phyloP scores from a whole-genome alignment of 2,888 invertebrate genomes.

The Chalcosyrphus nemorum region DNA sequence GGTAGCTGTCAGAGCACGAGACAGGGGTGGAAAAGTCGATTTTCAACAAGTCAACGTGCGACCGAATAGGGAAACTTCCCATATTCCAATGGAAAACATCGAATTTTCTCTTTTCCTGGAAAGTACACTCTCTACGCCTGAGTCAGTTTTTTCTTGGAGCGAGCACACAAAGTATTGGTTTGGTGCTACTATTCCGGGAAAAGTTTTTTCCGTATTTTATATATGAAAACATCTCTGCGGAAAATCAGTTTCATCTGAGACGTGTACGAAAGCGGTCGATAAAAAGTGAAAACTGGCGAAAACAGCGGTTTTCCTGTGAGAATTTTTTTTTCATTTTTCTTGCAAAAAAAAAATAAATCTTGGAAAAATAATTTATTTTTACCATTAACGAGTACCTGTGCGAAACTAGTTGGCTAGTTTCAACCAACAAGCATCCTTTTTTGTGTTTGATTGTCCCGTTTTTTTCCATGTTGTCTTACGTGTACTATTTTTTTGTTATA shows the following conservation, averaged over 20 bases:
- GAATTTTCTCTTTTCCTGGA: conserved; percentile 59
- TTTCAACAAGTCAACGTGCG: conserved; percentile 67
- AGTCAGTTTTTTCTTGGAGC: conserved; percentile 14
- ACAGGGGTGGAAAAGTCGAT: conserved; percentile 44
- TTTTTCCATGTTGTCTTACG: background rate
- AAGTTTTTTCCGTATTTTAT: conserved; percentile 74
- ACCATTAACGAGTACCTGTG: background rate
- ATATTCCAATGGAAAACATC: conserved; percentile 49
- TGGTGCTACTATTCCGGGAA: conserved; percentile 48
- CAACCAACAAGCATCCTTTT: background rate
- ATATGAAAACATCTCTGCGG: conserved; percentile 76
- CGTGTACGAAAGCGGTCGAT: conserved; percentile 80
- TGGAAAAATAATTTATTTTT: background rate
- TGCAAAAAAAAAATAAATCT: background rate
- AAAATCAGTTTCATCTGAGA: conserved; percentile 82
- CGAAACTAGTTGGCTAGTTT: background rate
- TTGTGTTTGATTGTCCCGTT: conserved; percentile 2
- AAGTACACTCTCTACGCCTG: background rate
- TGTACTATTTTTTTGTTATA: conserved; percentile 39
- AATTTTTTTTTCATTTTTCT: background rate
- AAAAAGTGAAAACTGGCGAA: conserved; percentile 56
- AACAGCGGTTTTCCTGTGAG: conserved; percentile 28
- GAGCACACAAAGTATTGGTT: background rate
- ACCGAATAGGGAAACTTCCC: conserved; percentile 30
- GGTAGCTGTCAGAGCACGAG: conserved; percentile 3